Base-by-base conservation (phyloP, 2,113 vertebrate genomes). In the Aplodontia rufa region DNA sequence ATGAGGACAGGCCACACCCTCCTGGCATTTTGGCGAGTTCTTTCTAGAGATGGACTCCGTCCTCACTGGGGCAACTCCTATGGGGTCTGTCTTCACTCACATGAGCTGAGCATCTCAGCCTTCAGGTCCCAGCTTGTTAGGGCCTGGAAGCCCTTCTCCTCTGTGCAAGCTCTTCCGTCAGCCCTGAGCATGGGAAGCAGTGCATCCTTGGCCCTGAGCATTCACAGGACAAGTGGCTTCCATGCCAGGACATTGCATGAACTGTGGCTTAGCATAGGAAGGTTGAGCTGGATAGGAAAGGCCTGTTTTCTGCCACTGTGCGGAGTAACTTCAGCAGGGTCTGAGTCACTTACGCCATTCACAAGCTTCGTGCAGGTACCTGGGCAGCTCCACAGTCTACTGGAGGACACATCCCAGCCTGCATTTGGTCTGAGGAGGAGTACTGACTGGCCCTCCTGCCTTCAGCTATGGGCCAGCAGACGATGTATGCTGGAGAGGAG, bases 31-130 rank as follows among this genome's bases (percentile, higher is more conserved):
- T n/a, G n/a, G n/a, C n/a, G n/a, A n/a, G n/a, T n/a, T n/a, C n/a
- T n/a, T n/a, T n/a, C n/a, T n/a, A n/a, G n/a, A n/a, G n/a, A n/a
- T n/a, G n/a, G 28, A 30, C 6, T 69, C 53, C 12, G 68, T 0
- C 2, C 35, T 13, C 11, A 1, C 26, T 0, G 8, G 5, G 20
- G 4, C 22, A 6, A 1, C 22, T 72, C 53, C 45, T 42, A 1
- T 12, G 37, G 35, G 49, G 14, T 74, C 81, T 87, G 28, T 4
- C 14, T 69, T 69, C 53, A 16, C 11, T 6, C 0, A 2, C 8
- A 0, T n/a, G 72, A n/a, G 16, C 69, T 14, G 42, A 84, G 45
- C 26, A 80, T n/a, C 42, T 49, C 7, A 3, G 16, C 3, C 12
- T 42, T 37, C 37, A 8, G 45, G 11, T n/a, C 45, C 71, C n/a